Evolutionary conservation across 1,140 invertebrate species (phyloP), one percentile per base, ranked within the genome.

Genomic region (Mya arenaria): DNA sequence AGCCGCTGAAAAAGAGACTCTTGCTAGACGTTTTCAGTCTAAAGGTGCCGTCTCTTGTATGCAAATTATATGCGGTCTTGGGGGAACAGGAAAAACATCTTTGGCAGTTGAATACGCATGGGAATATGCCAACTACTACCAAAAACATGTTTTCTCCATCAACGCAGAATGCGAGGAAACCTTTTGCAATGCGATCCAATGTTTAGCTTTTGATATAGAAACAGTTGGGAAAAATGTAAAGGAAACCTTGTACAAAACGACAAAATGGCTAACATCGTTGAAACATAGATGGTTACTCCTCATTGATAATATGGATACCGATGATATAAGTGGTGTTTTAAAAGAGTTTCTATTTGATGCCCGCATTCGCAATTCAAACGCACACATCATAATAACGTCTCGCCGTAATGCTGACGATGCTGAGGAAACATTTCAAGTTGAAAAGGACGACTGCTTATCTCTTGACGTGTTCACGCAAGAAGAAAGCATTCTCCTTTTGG

Each of bases 281-380:
- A 32, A 36, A 39, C 34, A 65, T 3, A 65, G 62, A n/a, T 65
- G 62, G 62, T 48, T 65, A 6, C 60, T 63, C 19, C 17, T 63
- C 2, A 28, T 63, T 28, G 60, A 63, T 30, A 63, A 63, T 30
- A 17, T 63, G 5, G 60, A 63, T 30, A 25, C 19, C 17, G 60
- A 63, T 6, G 60, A 65, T 37, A 15, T 37, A 19, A 1, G n/a
- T 10, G 34, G 32, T 2, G 41, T 5, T 65, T n/a, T 37, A 17
- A 37, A 65, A 4, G 62, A 37, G n/a, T n/a, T n/a, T n/a, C n/a
- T n/a, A n/a, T n/a, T n/a, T n/a, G n/a, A n/a, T 48, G 44, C 10
- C n/a, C 10, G 44, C n/a, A 48, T 10, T n/a, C 10, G 44, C 10
- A 48, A 48, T n/a, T 13, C 44, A 48, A n/a, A 48, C 10, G 44